A percentile compares a stretch with the other conserved stretches of the same genome.
Evolutionary conservation across 2,113 vertebrate species (phyloP).

Genomic region (Calidris pugnax): DNA sequence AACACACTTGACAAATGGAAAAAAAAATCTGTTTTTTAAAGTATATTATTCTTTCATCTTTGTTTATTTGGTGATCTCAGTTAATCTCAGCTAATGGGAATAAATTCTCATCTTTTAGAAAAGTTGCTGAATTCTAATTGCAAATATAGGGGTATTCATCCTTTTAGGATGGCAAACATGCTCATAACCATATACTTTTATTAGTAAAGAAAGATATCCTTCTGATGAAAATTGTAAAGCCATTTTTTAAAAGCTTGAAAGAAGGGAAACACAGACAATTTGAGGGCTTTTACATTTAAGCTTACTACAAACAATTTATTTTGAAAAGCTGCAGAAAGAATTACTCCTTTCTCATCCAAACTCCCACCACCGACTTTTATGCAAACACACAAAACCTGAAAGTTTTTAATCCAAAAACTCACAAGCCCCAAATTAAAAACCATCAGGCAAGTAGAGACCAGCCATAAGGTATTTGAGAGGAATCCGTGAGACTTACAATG

Average conservation of each 20-base stretch:
- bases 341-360: background rate
- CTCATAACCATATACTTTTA: background rate
- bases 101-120: background rate
- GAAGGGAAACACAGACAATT: background rate
- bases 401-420: background rate
- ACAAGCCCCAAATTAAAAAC: background rate
- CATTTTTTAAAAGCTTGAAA: background rate
- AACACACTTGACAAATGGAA: background rate
- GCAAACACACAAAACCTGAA: background rate
- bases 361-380: accelerated
- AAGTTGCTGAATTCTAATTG: background rate
- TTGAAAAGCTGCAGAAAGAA: background rate
- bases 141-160: background rate
- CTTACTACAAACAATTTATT: background rate
- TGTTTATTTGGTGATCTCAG: background rate
- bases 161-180: background rate
- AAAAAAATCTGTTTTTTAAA: background rate
- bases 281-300: background rate
- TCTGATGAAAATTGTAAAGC: background rate
- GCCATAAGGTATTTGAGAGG: background rate
- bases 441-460: background rate
- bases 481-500: background rate
- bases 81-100: background rate
- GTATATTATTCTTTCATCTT: background rate
- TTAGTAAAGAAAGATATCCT: background rate